Evolutionary conservation across 2,888 invertebrate species (phyloP), one percentile per base, ranked within the genome.

Genomic region (Ophion ventricosus): DNA sequence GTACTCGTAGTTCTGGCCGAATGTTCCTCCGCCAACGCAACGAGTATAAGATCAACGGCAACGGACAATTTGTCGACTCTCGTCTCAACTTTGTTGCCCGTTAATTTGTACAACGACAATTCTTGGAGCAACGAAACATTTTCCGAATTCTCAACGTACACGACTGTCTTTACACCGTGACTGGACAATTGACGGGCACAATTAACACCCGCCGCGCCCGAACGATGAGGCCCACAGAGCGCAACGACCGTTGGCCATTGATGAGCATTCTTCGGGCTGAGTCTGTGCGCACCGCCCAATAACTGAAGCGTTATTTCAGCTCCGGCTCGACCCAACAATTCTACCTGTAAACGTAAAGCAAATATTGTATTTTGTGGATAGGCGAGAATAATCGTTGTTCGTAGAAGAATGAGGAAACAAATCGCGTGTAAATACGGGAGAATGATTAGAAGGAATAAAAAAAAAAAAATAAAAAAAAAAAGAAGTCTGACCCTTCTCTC

Each of bases 221-320:
- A 94, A 90, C 94, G 94, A 93, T 97, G 96, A 43, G 96, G 95
- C 70, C 96, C 96, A 89, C 96, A 96, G 82, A 98, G 94, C 84
- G 97, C 96, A 78, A 96, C 96, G 70, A 97, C 97, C 67, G 95
- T 95, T 77, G 98, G 98, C 95, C 96, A 95, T 94, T 98, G 98
- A 94, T 98, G 98, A 85, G 96, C 96, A 93, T 98, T 98, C 90
- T 96, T 96, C 66, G 98, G 96, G 91, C 97, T 97, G 80, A 98
- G 94, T 76, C 98, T 95, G 89, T 97, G 96, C 56, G 96, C 96
- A 74, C 98, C 98, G 59, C 98, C 98, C 81, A 97, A 94, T 74
- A 98, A 94, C 88, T 97, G 96, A 14, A 97, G 95, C 84, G 97
- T 96, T 94, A 98, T 96, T 94, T 98, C 98, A 79, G 96, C 96